Evolutionary conservation across 2,113 vertebrate genomes (phyloP), one percentile per base, ranked within the genome.

Genomic region (Antennarius striatus): DNA sequence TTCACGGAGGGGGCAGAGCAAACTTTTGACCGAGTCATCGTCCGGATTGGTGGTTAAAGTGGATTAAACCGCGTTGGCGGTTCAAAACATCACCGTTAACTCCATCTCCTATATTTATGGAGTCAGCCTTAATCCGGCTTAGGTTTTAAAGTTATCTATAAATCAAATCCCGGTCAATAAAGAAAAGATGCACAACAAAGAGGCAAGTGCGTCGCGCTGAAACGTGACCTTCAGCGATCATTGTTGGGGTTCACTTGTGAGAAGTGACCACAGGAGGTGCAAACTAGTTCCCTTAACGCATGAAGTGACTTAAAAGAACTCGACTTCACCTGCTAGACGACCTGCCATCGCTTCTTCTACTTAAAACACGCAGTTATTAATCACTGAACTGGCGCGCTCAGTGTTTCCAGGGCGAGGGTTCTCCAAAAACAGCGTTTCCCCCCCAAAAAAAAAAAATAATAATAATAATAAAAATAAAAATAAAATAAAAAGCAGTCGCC

Each of bases 1-100:
- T 56, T 70, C 56, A 57, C 58, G 57, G 15, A 10, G 62, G 12
- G 16, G 67, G 65, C 66, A 45, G 7, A 15, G 69, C 60, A 57
- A 72, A 83, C 71, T 88, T 85, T 65, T 13, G 55, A 67, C 58
- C 52, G 16, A 85, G 66, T 83, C 89, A 89, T 90, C 49, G 60
- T 80, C 63, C 57, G 49, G 49, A 56, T 54, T 11, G 17, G 4
- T 36, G 62, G 8, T 14, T 15, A 63, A 73, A 72, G 67, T 63
- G 55, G 64, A 58, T 65, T 63, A 3, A 59, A 80, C 76, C 49
- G 49, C 51, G 8, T 32, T n/a, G 36, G 36, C 57, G 2, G 47
- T 36, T 71, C 66, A 22, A 22, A 22, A 22, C 22, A 22, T 22
- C 22, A 22, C 22, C 22, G 22, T 22, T 1, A 22, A 22, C 22